Base-by-base conservation (phyloP, 2,113 vertebrate species). In the Helogale parvula region DNA sequence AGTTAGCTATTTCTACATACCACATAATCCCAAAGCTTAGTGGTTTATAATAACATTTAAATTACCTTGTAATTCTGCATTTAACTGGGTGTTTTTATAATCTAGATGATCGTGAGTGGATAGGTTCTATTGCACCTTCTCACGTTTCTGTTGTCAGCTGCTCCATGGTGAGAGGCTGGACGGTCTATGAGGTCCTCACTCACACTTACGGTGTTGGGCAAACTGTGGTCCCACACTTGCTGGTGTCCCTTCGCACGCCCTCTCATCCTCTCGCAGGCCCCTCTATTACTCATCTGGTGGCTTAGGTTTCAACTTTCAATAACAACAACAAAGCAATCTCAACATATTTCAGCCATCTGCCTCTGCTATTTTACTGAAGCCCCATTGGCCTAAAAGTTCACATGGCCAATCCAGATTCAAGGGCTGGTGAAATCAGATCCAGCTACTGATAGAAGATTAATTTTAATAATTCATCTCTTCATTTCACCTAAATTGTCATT, bases 131-230 rank as follows among this genome's bases (percentile, higher is more conserved):
- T 27, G 25, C 27, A 8, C 16, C 2, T 2, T 38, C 5, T 74
- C 45, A 0, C 8, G 2, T 21, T 14, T 29, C 69, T 84, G 12
- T 9, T 47, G 35, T 66, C 35, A 57, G 65, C 21, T 29, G 14
- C 35, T 47, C 33, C 2, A 31, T 45, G 35, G 33, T 10, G 68
- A 54, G 52, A 4, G 15, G 3, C 11, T 31, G 14, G 10, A 79
- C 5, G 27, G 23, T 50, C 41, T 79, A 16, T 11, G 27, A 13
- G 0, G 10, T 50, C 50, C 11, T 82, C 57, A 31, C 4, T 29
- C 7, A 33, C 7, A 23, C 1, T 6, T 6, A 5, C 2, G 5
- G 14, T 17, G 8, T 23, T 1, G 45, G 29, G 45, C 19, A 69
- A 79, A 29, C 11, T 80, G 0, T 72, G 31, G 11, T 41, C 29